A percentile compares a stretch with the other conserved stretches of the same genome.
Conservation (phyloP, 2,797 vertebrate genomes). For the Pantherophis alleghaniensis region DNA sequence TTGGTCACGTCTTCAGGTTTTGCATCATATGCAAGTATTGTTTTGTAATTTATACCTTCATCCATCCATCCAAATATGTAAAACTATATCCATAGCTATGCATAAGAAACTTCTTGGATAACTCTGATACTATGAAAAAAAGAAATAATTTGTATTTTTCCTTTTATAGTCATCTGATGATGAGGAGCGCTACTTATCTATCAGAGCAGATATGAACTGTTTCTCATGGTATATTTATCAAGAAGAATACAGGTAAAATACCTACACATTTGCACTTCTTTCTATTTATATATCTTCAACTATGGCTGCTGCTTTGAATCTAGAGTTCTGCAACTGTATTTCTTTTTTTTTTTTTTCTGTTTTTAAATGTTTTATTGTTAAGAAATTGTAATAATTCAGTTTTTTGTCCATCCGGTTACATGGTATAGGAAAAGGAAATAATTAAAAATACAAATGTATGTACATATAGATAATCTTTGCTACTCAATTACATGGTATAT, state of each 20-base stretch:
- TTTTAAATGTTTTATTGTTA: too few relatives aligned
- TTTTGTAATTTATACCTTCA: neutral
- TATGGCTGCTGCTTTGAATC: neutral
- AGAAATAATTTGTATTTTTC: conserved; percentile 8
- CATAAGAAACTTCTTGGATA: neutral
- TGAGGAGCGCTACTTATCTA: conserved; percentile 22
- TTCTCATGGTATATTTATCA: conserved; percentile 52
- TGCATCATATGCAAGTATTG: neutral
- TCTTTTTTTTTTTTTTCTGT: neutral
- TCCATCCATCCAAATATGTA: neutral
- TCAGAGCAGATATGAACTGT: conserved; percentile 37
- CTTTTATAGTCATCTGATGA: conserved; percentile 17
- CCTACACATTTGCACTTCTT: neutral
- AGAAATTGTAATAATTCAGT: too few relatives aligned
- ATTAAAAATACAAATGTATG: too few relatives aligned
- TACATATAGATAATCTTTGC: too few relatives aligned
- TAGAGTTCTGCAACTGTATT: neutral
- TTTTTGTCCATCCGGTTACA: too few relatives aligned
- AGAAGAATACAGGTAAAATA: neutral
- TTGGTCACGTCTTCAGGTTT: neutral
- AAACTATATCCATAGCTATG: neutral
- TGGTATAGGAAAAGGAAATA: too few relatives aligned
- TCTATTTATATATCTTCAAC: neutral
- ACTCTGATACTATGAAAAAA: neutral
- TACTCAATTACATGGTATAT: too few relatives aligned